These are phyloP conservation scores for Acrobasis suavella DNA, from an alignment of 2,888 invertebrate species.

Conservation along the genomic window DNA sequence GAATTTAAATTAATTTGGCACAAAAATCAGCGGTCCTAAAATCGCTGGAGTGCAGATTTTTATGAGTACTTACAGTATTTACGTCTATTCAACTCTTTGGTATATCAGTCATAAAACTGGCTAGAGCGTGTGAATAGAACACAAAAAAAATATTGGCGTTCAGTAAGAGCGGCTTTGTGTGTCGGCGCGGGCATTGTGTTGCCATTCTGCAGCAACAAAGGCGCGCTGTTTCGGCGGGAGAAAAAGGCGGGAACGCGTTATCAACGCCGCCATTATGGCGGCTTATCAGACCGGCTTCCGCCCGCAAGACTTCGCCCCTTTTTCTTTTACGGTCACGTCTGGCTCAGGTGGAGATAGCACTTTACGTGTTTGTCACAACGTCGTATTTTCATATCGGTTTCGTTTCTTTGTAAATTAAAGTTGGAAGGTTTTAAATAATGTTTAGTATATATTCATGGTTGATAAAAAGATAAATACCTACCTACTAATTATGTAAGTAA, in stretches of 20 bases:
- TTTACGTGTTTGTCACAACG: slow-evolving; percentile 37
- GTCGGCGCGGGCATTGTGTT: slow-evolving; percentile 60
- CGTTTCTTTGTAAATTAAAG: slow-evolving; percentile 11
- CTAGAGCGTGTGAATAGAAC: slow-evolving; percentile 52
- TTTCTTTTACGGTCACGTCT: slow-evolving; percentile 81
- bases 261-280: slow-evolving; percentile 78
- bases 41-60: too few relatives aligned
- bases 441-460: neutral
- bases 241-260: slow-evolving; percentile 81
- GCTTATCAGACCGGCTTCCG: slow-evolving; percentile 78
- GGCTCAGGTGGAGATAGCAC: slow-evolving; percentile 59
- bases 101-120: slow-evolving; percentile 46
- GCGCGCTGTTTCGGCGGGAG: slow-evolving; percentile 76
- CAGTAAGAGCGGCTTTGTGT: slow-evolving; percentile 54
- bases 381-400: slow-evolving; percentile 17
- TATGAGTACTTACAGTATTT: too few relatives aligned
- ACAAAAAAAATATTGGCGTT: slow-evolving; percentile 64
- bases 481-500: too few relatives aligned
- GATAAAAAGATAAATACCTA: too few relatives aligned
- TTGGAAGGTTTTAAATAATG: neutral
- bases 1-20: too few relatives aligned
- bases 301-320: slow-evolving; percentile 71
- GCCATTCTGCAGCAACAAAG: slow-evolving; percentile 69
- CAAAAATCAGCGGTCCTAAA: too few relatives aligned
- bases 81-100: slow-evolving; percentile 25